Conservation (phyloP, 1,140 invertebrate genomes). For the Neelides sp. region DNA sequence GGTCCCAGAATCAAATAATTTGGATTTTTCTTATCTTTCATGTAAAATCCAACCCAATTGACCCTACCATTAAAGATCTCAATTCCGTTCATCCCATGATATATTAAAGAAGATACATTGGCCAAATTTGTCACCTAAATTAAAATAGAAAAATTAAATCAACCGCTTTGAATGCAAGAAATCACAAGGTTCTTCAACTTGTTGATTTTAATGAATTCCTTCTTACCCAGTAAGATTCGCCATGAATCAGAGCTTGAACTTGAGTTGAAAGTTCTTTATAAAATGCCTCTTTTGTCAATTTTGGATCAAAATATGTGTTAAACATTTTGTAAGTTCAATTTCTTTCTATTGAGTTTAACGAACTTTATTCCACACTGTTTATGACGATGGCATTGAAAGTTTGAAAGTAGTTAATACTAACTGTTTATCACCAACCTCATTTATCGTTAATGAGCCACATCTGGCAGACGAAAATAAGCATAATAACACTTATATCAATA, state of each 20-base stretch:
- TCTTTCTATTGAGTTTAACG: too few relatives aligned
- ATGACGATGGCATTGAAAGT: too few relatives aligned
- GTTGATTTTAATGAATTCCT: background rate
- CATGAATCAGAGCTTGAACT: constrained; percentile 7
- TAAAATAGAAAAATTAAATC: background rate
- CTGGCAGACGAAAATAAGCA: too few relatives aligned
- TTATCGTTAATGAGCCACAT: too few relatives aligned
- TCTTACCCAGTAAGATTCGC: constrained; percentile 15
- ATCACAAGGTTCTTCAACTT: background rate
- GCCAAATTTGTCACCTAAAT: constrained; percentile 23
- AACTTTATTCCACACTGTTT: too few relatives aligned
- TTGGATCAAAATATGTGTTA: constrained; percentile 12
- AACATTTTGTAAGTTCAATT: too few relatives aligned
- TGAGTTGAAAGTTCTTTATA: constrained; percentile 14
- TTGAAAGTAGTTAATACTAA: too few relatives aligned
- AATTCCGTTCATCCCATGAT: constrained; percentile 20
- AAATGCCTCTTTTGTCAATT: constrained; percentile 13
- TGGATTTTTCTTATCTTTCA: constrained; percentile 5
- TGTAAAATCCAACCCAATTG: constrained; percentile 26
- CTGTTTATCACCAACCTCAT: too few relatives aligned
- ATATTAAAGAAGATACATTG: constrained; percentile 21
- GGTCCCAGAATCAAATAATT: constrained; percentile 16
- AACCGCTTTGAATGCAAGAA: background rate
- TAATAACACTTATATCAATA: too few relatives aligned
- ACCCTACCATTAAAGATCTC: constrained; percentile 4